A percentile compares a stretch with the other conserved stretches of the same genome.
phyloP scores from a whole-genome alignment of 1,140 invertebrate species.

The Cryptotermes secundus region DNA sequence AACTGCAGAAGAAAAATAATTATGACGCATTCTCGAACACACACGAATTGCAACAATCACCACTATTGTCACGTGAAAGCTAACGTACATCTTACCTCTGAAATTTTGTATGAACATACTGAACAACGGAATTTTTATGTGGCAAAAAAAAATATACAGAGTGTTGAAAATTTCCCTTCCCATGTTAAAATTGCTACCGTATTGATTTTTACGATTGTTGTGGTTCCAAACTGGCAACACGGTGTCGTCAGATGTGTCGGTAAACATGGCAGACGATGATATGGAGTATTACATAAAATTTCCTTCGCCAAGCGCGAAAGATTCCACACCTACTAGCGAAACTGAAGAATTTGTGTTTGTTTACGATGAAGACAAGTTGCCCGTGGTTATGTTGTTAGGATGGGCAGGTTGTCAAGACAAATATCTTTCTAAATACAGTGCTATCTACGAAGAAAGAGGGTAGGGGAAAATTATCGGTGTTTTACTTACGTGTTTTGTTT shows the following conservation, averaged over 20 bases:
- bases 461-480: slow-evolving; percentile 45
- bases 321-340: slow-evolving; percentile 43
- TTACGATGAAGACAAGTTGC: slow-evolving; percentile 59
- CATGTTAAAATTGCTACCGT: not conserved
- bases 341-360: slow-evolving; percentile 56
- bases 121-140: not conserved
- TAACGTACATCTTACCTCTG: not conserved
- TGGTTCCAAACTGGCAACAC: slow-evolving; percentile 6
- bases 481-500: no score
- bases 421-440: slow-evolving; percentile 74
- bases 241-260: not conserved
- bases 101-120: not conserved
- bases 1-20: no score
- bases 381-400: slow-evolving; percentile 72
- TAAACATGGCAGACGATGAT: slow-evolving; percentile 46
- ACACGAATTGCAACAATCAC: not conserved
- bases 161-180: not conserved
- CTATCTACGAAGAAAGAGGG: slow-evolving; percentile 74
- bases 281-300: slow-evolving; percentile 66
- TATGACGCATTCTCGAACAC: not conserved
- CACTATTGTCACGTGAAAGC: not conserved
- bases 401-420: slow-evolving; percentile 78
- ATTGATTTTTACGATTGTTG: not conserved
- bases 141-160: not conserved
- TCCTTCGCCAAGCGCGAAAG: slow-evolving; percentile 49